Conservation (phyloP, 2,888 invertebrate genomes). For the Camptogramma bilineatum region DNA sequence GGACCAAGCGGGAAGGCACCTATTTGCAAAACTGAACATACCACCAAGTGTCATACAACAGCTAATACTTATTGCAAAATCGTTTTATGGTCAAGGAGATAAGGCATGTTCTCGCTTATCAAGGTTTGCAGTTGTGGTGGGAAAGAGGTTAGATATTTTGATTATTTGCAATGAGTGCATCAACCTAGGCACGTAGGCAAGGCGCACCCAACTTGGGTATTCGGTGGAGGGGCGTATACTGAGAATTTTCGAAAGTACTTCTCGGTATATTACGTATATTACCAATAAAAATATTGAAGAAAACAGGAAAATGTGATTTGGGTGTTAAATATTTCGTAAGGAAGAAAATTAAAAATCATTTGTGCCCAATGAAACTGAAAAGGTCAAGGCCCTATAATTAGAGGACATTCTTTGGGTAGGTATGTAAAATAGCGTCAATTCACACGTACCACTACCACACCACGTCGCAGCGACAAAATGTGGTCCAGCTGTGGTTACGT, state of each 20-base stretch:
- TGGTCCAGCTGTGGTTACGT: no score
- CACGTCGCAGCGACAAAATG: no score
- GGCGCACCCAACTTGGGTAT: slow-evolving; percentile 20
- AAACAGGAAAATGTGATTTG: background rate
- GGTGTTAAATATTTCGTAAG: background rate
- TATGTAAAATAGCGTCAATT: no score
- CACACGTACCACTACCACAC: no score
- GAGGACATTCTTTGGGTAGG: no score
- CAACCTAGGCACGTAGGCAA: slow-evolving; percentile 42
- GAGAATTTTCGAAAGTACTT: slow-evolving; percentile 19
- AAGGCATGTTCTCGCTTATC: slow-evolving; percentile 19
- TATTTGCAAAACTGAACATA: slow-evolving; percentile 36
- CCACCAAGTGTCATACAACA: slow-evolving; percentile 2
- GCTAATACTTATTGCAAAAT: slow-evolving; percentile 2
- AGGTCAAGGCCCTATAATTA: no score
- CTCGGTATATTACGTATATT: slow-evolving; percentile 7
- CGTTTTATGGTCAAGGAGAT: background rate
- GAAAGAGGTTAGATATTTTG: slow-evolving; percentile 20
- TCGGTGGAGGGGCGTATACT: slow-evolving; percentile 3
- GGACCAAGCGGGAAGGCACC: slow-evolving; percentile 40
- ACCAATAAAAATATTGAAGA: slow-evolving; percentile 2
- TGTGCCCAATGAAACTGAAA: no score
- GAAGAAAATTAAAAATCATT: no score
- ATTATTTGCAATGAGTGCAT: slow-evolving; percentile 43
- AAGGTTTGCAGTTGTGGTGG: slow-evolving; percentile 15